Conservation (phyloP, 2,113 vertebrate species). For the Chaetorhynchus papuensis region DNA sequence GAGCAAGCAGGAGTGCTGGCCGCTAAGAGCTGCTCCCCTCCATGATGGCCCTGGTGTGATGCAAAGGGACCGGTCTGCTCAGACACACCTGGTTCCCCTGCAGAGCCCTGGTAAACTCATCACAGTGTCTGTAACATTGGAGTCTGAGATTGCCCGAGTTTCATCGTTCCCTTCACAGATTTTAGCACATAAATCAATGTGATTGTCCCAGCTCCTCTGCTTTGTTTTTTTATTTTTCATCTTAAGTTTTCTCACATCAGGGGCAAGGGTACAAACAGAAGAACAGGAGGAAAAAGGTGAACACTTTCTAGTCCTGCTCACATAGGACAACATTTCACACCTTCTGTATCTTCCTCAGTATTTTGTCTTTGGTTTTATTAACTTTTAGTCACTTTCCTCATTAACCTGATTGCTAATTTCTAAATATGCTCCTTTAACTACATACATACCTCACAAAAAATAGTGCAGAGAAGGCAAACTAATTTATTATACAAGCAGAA, state of each 20-base stretch:
- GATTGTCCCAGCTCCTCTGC: neutral
- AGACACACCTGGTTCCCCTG: rapidly evolving
- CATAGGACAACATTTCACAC: neutral
- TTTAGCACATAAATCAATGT: neutral
- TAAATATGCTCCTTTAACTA: conserved; percentile 35
- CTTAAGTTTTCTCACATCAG: neutral
- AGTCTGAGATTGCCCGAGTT: neutral
- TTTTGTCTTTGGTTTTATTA: conserved; percentile 20
- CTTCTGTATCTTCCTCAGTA: neutral
- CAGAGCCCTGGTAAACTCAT: neutral
- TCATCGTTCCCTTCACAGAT: neutral
- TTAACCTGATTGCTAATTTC: conserved; percentile 47
- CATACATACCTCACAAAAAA: conserved; percentile 26
- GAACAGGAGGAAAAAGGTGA: neutral
- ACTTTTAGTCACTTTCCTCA: conserved; percentile 8
- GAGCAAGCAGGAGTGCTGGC: neutral
- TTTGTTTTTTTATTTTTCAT: neutral
- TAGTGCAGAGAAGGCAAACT: conserved; percentile 14
- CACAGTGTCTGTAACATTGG: neutral
- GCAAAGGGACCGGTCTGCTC: neutral
- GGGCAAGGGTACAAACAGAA: neutral
- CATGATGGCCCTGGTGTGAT: rapidly evolving
- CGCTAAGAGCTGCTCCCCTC: neutral
- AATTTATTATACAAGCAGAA: conserved; percentile 60
- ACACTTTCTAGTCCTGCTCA: neutral